These are phyloP conservation scores for Dicycla oo DNA, from an alignment of 2,888 invertebrate species.

Conservation along the genomic window DNA sequence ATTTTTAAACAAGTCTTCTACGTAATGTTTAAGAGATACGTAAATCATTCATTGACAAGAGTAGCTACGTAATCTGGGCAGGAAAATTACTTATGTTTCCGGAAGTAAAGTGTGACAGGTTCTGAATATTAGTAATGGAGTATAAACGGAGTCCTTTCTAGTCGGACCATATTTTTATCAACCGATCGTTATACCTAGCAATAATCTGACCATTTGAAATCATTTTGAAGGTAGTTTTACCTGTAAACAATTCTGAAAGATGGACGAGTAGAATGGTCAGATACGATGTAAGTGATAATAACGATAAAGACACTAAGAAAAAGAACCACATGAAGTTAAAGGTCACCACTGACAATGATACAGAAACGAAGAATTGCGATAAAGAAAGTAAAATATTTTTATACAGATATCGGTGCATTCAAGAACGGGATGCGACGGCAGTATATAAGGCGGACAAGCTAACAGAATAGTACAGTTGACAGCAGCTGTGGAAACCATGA, in stretches of 20 bases:
- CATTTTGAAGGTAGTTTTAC: neutral
- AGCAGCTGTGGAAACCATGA: slow-evolving; percentile 81
- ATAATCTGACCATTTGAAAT: neutral
- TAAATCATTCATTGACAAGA: neutral
- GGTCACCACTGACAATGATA: slow-evolving; percentile 60
- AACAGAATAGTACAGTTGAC: slow-evolving; percentile 76
- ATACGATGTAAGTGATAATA: slow-evolving; percentile 3
- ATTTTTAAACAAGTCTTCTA: neutral
- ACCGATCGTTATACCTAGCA: neutral
- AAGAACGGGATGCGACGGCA: slow-evolving; percentile 19
- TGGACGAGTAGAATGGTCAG: neutral
- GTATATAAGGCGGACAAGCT: slow-evolving; percentile 64
- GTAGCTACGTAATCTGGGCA: neutral
- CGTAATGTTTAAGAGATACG: neutral
- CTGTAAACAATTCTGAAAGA: neutral
- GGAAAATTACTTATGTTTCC: neutral
- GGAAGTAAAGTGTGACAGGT: neutral
- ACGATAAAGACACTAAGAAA: slow-evolving; percentile 10
- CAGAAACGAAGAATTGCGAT: slow-evolving; percentile 49
- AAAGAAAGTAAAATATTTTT: slow-evolving; percentile 62
- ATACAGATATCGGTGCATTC: slow-evolving; percentile 39
- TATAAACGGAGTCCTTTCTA: neutral
- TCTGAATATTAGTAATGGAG: neutral
- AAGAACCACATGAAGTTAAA: slow-evolving; percentile 15
- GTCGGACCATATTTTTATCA: neutral